Conservation (phyloP, 2,797 vertebrate species). For the Pitangus sulphuratus region DNA sequence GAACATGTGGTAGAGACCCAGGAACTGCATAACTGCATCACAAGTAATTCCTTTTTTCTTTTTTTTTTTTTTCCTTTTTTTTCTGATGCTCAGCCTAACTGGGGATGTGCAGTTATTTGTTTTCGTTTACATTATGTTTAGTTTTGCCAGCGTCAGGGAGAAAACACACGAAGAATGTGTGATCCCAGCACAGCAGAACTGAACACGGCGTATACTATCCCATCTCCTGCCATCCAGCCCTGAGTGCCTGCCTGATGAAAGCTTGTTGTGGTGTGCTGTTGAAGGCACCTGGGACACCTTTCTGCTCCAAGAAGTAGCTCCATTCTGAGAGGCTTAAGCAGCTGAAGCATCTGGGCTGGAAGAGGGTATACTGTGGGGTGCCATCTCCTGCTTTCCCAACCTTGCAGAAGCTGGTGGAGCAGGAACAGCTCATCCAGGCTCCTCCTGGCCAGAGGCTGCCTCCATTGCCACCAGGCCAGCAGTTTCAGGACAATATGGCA, state of each 20-base stretch:
- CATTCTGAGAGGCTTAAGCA: background rate
- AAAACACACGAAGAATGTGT: background rate
- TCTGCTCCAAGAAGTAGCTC: background rate
- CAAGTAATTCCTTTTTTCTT: background rate
- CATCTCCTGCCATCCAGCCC: background rate
- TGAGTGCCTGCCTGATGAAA: background rate
- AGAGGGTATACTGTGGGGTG: background rate
- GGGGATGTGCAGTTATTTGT: background rate
- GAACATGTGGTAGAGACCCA: background rate
- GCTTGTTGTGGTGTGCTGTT: background rate
- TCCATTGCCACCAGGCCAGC: background rate
- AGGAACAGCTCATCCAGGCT: background rate
- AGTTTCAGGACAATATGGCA: background rate
- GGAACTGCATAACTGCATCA: background rate
- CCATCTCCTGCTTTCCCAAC: background rate
- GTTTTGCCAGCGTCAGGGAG: background rate
- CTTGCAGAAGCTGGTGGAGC: background rate
- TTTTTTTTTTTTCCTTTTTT: background rate
- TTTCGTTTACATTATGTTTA: background rate
- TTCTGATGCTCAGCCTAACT: background rate
- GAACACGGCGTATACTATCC: accelerated
- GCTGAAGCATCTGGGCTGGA: background rate
- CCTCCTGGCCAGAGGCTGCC: background rate
- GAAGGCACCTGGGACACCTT: background rate
- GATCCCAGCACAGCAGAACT: background rate